A percentile compares a stretch with the other conserved stretches of the same genome.
These are phyloP conservation scores for Bellardia bayeri DNA, from an alignment of 2,888 invertebrate species.

Conservation along the genomic window DNA sequence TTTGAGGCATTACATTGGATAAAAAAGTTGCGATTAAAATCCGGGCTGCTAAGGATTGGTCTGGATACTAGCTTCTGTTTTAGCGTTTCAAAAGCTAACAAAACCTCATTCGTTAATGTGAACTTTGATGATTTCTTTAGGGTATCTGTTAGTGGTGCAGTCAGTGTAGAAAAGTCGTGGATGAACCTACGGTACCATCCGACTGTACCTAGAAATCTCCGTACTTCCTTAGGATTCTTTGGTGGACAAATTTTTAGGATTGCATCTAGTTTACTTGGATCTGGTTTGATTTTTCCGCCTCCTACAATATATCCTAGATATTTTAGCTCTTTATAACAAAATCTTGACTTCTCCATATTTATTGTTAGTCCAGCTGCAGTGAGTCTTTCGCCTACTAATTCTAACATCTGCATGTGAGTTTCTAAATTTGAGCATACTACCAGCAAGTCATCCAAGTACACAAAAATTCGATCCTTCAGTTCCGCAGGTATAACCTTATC, in stretches of 20 bases:
- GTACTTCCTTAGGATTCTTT: not conserved
- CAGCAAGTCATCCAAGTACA: slow-evolving; percentile 12
- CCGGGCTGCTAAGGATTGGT: slow-evolving; percentile 25
- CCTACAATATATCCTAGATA: slow-evolving; percentile 13
- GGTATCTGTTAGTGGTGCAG: slow-evolving; percentile 13
- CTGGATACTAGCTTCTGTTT: slow-evolving; percentile 25
- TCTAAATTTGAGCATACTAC: not conserved
- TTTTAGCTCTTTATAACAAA: slow-evolving; percentile 5
- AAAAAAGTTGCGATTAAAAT: slow-evolving; percentile 43
- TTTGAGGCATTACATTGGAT: slow-evolving; percentile 48
- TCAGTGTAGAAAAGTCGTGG: not conserved
- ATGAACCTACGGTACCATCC: slow-evolving; percentile 31
- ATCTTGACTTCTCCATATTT: slow-evolving; percentile 5
- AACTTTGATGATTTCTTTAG: slow-evolving; percentile 32
- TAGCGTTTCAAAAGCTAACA: slow-evolving; percentile 12
- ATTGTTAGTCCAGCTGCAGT: not conserved
- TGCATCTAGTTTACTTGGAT: not conserved
- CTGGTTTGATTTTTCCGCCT: not conserved
- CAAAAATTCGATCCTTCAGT: not conserved
- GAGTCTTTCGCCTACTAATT: slow-evolving; percentile 5
- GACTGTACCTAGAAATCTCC: slow-evolving; percentile 18
- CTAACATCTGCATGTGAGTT: slow-evolving; percentile 7
- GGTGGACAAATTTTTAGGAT: not conserved
- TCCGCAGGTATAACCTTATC: not conserved
- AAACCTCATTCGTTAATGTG: not conserved